Evolutionary conservation across 2,797 vertebrate species (phyloP).

Genomic region (Chrysolophus pictus): DNA sequence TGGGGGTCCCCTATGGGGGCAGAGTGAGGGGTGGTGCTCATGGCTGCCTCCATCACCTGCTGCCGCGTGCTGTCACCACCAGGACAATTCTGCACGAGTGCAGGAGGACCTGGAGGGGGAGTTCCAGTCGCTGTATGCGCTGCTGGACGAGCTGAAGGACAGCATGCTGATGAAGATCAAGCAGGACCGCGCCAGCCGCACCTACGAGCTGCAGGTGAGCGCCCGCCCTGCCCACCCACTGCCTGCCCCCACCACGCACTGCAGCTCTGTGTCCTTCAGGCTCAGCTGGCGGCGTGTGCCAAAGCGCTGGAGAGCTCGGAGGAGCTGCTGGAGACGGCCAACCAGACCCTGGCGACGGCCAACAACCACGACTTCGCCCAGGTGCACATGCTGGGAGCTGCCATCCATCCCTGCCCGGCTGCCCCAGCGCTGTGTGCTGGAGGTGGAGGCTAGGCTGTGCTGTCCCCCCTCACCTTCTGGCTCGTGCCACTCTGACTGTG

Average conservation of each 20-base stretch:
- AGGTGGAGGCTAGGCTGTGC: not conserved
- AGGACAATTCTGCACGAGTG: constrained; percentile 89
- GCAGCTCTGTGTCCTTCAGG: constrained; percentile 72
- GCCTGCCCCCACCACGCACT: fast-evolving
- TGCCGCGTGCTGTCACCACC: not conserved
- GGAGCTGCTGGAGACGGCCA: constrained; percentile 93
- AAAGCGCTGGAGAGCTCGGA: constrained; percentile 96
- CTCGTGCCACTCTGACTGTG: not conserved
- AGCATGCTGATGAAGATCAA: constrained; percentile 94
- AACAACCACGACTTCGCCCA: constrained; percentile 86
- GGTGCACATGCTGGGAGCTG: constrained; percentile 73
- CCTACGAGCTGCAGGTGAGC: constrained; percentile 92
- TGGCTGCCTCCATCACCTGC: not conserved
- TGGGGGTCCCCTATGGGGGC: not conserved
- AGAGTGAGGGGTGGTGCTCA: too few species aligned
- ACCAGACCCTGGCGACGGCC: constrained; percentile 90
- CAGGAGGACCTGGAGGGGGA: constrained; percentile 90
- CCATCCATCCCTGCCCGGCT: not conserved
- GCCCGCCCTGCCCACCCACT: fast-evolving
- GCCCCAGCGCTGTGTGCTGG: not conserved
- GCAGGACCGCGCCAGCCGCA: constrained; percentile 91
- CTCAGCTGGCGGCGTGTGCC: constrained; percentile 89
- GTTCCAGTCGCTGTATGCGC: constrained; percentile 86
- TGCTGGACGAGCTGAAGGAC: constrained; percentile 91
- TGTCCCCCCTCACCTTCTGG: fast-evolving